phyloP scores from a whole-genome alignment of 2,113 vertebrate genomes.

The Epinephelus moara region DNA sequence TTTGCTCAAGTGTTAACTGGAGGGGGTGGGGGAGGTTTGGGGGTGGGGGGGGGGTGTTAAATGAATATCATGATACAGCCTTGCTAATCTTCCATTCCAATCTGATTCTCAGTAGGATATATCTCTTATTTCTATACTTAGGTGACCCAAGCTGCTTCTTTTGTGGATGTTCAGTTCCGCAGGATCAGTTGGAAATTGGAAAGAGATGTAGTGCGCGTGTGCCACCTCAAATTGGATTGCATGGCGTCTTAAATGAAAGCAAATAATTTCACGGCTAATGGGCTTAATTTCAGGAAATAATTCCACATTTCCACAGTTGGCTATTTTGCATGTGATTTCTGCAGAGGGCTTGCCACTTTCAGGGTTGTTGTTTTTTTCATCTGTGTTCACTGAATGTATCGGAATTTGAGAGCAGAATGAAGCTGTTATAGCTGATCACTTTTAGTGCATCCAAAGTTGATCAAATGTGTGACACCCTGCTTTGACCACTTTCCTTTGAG shows the following conservation, averaged over 20 bases:
- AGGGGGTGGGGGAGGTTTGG: not conserved
- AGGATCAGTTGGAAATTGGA: slow-evolving; percentile 79
- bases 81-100: slow-evolving; percentile 76
- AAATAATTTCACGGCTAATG: slow-evolving; percentile 85
- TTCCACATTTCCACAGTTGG: slow-evolving; percentile 80
- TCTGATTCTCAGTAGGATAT: slow-evolving; percentile 76
- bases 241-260: slow-evolving; percentile 80
- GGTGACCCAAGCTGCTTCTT: slow-evolving; percentile 74
- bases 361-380: slow-evolving; percentile 42
- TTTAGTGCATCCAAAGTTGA: slow-evolving; percentile 46
- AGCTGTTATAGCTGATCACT: slow-evolving; percentile 33
- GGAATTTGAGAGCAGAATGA: slow-evolving; percentile 51
- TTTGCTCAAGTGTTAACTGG: slow-evolving; percentile 55
- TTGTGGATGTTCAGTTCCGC: slow-evolving; percentile 75
- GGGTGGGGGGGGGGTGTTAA: slow-evolving; percentile 30
- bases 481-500: slow-evolving; percentile 59
- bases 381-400: slow-evolving; percentile 35
- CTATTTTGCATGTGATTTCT: slow-evolving; percentile 78
- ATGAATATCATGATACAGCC: slow-evolving; percentile 72
- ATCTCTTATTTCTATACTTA: slow-evolving; percentile 76
- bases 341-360: slow-evolving; percentile 63
- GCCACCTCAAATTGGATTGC: slow-evolving; percentile 80
- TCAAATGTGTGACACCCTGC: slow-evolving; percentile 41
- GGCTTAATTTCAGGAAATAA: slow-evolving; percentile 83
- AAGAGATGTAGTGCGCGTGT: slow-evolving; percentile 66